Evolutionary conservation across 2,113 vertebrate species (phyloP), one percentile per base, ranked within the genome.

Genomic region (Strix uralensis): DNA sequence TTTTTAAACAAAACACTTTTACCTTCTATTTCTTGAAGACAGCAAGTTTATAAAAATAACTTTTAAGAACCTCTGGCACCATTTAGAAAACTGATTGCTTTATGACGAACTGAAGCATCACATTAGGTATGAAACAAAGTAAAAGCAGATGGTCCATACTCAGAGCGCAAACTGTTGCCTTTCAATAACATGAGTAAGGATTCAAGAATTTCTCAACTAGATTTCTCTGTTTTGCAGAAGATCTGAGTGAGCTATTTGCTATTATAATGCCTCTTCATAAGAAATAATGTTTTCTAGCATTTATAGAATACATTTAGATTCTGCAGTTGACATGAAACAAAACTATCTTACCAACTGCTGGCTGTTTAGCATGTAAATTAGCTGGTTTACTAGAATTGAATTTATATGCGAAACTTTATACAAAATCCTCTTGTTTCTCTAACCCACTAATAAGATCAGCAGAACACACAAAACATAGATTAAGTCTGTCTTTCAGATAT

Each of bases 391-490:
- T 89, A 86, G 89, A 96, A 96, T 59, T 66, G 54, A 96, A 91
- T 78, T 94, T 96, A 94, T 88, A 94, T 63, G 84, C 0, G 63
- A 95, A 97, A 96, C 84, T 91, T 95, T 88, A 91, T 90, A 91
- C 69, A 78, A 85, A 97, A 97, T 92, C 88, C 92, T 96, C 94
- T 96, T 93, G 87, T 97, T 97, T 95, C 55, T 81, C 83, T 96
- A 90, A 67, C 93, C 81, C 93, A 91, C 66, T 95, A 97, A 95
- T 91, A 95, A 96, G 96, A 96, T 97, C 96, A 96, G 42, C 66
- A 94, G 66, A 94, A 88, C 74, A 96, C 90, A 94, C n/a, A 94
- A 97, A 96, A 85, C 86, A 61, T 95, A 97, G 93, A 95, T 95
- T 97, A 96, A 81, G 81, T 81, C 88, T 88, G 42, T 70, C 85